Percentiles rank a stretch among this genome's conserved stretches.
These are phyloP conservation scores for Saguinus imperator DNA, from an alignment of 2,113 vertebrate species.

Conservation along the genomic window DNA sequence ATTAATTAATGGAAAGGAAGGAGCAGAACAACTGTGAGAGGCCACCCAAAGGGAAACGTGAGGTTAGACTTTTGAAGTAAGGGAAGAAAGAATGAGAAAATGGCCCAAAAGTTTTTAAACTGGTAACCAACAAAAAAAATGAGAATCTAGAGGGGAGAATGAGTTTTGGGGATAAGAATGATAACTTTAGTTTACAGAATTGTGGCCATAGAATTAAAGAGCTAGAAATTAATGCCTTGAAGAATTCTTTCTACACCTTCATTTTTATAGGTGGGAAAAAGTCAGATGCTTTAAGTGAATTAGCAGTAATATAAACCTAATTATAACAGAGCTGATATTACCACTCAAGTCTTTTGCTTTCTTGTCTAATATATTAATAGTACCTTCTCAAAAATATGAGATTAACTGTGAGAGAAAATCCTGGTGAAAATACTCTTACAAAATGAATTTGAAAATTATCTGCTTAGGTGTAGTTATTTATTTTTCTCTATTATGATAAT, in stretches of 20 bases:
- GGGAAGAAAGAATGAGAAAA: not conserved
- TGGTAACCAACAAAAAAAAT: not conserved
- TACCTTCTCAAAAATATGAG: not conserved
- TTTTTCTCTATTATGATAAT: not conserved
- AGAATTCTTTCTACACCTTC: not conserved
- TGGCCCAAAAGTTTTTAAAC: not conserved
- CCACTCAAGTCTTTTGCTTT: not conserved
- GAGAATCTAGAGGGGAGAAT: not conserved
- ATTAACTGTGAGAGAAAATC: not conserved
- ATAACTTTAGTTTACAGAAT: not conserved
- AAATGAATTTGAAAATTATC: not conserved
- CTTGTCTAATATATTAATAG: not conserved
- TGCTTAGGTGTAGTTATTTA: not conserved
- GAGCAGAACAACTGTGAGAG: not conserved
- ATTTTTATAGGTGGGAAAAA: constrained; percentile 27
- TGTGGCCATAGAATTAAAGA: not conserved
- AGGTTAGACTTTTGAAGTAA: not conserved
- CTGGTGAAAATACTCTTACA: not conserved
- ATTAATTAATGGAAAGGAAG: not conserved
- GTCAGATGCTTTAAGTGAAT: not conserved
- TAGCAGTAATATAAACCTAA: not conserved
- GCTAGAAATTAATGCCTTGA: not conserved
- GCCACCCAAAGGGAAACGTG: not conserved
- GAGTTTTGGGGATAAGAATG: not conserved
- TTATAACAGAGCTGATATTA: constrained; percentile 18